A percentile compares a stretch with the other conserved stretches of the same genome.
Evolutionary conservation across 2,797 vertebrate species (phyloP).

Genomic region (Channa striata): DNA sequence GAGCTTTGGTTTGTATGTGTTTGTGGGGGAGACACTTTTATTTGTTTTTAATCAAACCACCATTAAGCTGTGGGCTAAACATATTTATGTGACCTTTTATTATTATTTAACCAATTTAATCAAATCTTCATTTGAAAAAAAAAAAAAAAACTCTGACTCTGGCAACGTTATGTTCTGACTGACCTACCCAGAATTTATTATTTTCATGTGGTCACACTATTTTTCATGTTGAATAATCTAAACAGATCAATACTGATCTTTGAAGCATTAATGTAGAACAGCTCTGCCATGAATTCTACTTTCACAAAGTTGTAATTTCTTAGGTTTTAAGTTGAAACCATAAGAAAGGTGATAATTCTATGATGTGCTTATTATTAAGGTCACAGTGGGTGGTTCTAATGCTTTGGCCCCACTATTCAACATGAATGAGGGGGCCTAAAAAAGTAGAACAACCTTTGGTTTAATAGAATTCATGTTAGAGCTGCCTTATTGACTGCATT

Average conservation of each 20-base stretch:
- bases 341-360: too few species aligned
- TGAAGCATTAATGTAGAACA: background rate
- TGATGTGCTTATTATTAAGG: too few species aligned
- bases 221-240: background rate
- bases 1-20: constrained; percentile 21
- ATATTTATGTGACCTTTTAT: background rate
- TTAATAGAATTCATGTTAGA: too few species aligned
- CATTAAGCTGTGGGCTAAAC: background rate
- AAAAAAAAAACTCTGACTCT: background rate
- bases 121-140: background rate
- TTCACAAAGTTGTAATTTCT: too few species aligned
- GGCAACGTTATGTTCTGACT: background rate
- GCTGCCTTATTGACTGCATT: too few species aligned
- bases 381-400: too few species aligned
- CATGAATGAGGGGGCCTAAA: too few species aligned
- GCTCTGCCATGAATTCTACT: too few species aligned
- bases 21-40: constrained; percentile 3
- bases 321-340: too few species aligned
- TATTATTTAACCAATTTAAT: background rate
- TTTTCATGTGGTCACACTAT: background rate
- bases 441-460: too few species aligned
- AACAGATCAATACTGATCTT: background rate
- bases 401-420: too few species aligned
- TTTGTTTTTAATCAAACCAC: constrained; percentile 17
- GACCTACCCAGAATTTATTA: background rate